Percentiles rank a stretch among this genome's conserved stretches.
Conservation (phyloP, 2,888 invertebrate species). For the Cecidostiba fungosa region DNA sequence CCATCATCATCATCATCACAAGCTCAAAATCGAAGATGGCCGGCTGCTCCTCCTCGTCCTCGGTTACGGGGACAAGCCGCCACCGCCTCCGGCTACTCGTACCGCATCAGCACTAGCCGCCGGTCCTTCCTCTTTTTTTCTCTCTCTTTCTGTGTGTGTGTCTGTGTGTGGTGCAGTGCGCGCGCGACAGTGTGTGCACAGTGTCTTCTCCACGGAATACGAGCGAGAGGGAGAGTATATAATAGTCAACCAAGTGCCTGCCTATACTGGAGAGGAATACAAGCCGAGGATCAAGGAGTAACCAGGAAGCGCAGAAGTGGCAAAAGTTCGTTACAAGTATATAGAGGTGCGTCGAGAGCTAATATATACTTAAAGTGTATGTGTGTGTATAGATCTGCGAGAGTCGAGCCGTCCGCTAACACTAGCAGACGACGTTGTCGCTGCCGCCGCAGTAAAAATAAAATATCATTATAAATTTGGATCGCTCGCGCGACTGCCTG, state of each 20-base stretch:
- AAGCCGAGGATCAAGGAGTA: too few species aligned
- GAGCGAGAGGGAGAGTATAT: not conserved
- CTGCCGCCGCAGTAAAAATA: conserved; percentile 74
- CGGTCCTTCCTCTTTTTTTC: not conserved
- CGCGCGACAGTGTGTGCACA: too few species aligned
- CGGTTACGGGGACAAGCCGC: not conserved
- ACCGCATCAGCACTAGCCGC: not conserved
- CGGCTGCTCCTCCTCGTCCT: conserved; percentile 19
- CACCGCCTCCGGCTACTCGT: not conserved
- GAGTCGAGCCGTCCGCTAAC: not conserved
- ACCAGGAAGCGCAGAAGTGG: too few species aligned
- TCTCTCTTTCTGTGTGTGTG: not conserved
- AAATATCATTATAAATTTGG: conserved; percentile 76
- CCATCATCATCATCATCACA: too few species aligned
- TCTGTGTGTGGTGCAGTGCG: not conserved
- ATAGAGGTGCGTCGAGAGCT: not conserved
- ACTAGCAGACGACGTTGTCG: conserved; percentile 74
- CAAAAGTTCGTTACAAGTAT: too few species aligned
- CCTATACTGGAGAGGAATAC: too few species aligned
- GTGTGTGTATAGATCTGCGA: too few species aligned
- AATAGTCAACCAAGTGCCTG: too few species aligned
- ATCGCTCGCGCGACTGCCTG: conserved; percentile 55
- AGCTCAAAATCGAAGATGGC: conserved; percentile 45
- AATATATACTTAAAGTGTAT: too few species aligned
- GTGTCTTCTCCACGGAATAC: not conserved